Base-by-base conservation (phyloP, 2,113 vertebrate species). In the Phylloscopus trochiloides region DNA sequence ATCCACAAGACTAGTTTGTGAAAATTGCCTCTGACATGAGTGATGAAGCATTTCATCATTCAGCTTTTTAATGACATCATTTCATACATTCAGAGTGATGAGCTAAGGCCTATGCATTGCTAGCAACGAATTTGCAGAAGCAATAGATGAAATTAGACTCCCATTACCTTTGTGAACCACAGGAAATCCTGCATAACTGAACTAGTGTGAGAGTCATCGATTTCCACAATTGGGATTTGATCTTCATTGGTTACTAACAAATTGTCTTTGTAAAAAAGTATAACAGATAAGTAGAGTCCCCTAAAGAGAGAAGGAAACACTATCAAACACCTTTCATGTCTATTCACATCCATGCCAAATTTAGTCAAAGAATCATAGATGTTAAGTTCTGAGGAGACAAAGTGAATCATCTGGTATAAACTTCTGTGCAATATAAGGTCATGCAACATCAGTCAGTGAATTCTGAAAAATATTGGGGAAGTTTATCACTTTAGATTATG, bases 221-320 rank as follows among this genome's bases (percentile, higher is more conserved):
- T 99, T 98, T 99, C 99, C 98, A 99, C 99, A 67, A 99, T 99
- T 68, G 99, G 99, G 92, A 99, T 98, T 97, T 99, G 99, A 96
- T 99, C 99, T 98, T 99, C 99, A 25, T 98, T 98, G 67, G 99
- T 99, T 96, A 99, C 99, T 97, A 99, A 97, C 55, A 99, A 97
- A 96, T 98, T 98, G 98, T 99, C 99, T 96, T 99, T 99, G 94
- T 99, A 98, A 98, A 99, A 99, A 98, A 99, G 99, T 88, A 99
- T 97, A 61, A 99, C 98, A 2, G 98, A 99, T 97, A 99, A 98
- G 98, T 99, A 99, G 92, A 99, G 97, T 83, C 99, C 99, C 97
- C 99, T 99, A 91, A 97, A 97, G 94, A 83, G 91, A 96, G 95
- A 97, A 96, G 92, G 63, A 91, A 96, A 97, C 70, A 92, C 52